A percentile compares a stretch with the other conserved stretches of the same genome.
Conservation (phyloP, 1,140 invertebrate species). For the Aphis gossypii region DNA sequence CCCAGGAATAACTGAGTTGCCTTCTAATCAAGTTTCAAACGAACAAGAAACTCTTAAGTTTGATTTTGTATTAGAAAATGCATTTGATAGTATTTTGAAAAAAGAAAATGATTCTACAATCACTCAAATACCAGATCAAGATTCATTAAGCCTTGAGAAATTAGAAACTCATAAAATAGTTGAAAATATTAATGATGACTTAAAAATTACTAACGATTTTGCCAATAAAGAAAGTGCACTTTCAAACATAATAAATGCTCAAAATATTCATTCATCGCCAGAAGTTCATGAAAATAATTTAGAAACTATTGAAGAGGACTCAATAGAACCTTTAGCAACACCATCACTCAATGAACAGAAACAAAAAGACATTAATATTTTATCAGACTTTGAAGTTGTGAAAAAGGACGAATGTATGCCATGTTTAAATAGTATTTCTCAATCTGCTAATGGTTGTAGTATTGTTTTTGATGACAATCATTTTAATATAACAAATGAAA, state of each 20-base stretch:
- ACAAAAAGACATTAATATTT: not conserved
- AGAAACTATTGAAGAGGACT: constrained; percentile 21
- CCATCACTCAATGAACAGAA: not conserved
- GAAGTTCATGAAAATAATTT: not conserved
- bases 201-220: not conserved
- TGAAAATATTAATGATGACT: not conserved
- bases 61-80: not conserved
- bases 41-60: not conserved
- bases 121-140: not conserved
- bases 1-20: constrained; percentile 42
- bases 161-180: not conserved
- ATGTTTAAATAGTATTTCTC: constrained; percentile 3
- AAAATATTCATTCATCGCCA: not conserved
- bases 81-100: not conserved
- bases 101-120: not conserved
- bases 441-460: not conserved
- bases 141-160: not conserved
- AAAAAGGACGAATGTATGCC: constrained; percentile 33
- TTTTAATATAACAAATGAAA: constrained; percentile 12
- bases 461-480: constrained; percentile 21
- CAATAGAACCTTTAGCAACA: not conserved
- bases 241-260: not conserved
- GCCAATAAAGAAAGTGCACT: not conserved
- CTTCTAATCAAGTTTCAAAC: not conserved
- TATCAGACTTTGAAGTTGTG: constrained; percentile 27